phyloP scores from a whole-genome alignment of 2,113 vertebrate genomes.

The Morone saxatilis region DNA sequence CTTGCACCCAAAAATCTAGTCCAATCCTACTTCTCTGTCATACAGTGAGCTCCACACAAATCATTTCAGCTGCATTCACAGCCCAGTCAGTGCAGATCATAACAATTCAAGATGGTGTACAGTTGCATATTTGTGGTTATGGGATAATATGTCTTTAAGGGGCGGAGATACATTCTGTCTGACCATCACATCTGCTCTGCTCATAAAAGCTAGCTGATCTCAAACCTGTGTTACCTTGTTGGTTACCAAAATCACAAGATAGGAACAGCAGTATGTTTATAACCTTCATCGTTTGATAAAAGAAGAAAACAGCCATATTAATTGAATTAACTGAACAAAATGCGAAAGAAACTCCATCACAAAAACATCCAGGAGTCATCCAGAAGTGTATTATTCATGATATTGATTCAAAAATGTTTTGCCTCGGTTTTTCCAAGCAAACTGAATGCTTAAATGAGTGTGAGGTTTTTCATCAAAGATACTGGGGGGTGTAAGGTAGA shows the following conservation, averaged over 20 bases:
- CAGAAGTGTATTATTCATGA: slow-evolving; percentile 33
- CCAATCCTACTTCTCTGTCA: not conserved
- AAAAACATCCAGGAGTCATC: slow-evolving; percentile 1
- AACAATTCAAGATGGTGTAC: slow-evolving; percentile 12
- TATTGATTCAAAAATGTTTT: slow-evolving; percentile 39
- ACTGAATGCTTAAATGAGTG: slow-evolving; percentile 35
- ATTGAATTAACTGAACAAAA: slow-evolving; percentile 21
- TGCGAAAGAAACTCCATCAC: not conserved
- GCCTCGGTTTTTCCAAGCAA: slow-evolving; percentile 21
- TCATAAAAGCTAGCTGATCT: not conserved
- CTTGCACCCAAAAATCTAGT: not conserved
- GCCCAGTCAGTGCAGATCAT: not conserved
- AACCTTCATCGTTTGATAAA: slow-evolving; percentile 17
- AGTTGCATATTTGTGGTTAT: slow-evolving; percentile 8
- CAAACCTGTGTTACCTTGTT: not conserved
- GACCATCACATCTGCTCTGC: not conserved
- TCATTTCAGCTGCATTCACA: slow-evolving; percentile 19
- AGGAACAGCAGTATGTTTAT: not conserved
- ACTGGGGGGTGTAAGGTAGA: not conserved
- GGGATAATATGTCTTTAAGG: slow-evolving; percentile 13
- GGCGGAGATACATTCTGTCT: not conserved
- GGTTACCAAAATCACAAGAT: not conserved
- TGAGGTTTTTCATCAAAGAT: slow-evolving; percentile 25
- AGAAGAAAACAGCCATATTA: not conserved
- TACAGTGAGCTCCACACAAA: not conserved